Conservation (phyloP, 1,140 invertebrate genomes). For the Dendroctonus valens region DNA sequence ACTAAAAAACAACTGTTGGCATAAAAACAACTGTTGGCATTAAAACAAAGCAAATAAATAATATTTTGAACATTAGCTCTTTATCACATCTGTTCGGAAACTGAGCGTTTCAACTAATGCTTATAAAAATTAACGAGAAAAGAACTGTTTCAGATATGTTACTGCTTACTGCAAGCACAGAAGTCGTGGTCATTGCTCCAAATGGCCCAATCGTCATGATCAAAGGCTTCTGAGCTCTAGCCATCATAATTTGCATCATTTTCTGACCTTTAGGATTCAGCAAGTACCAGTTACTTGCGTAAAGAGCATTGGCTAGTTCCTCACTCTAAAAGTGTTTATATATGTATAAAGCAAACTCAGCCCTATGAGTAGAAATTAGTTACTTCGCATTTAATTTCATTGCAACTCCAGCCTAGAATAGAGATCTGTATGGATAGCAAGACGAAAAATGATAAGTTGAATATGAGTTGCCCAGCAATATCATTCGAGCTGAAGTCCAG, state of each 20-base stretch:
- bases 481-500: neutral
- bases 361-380: neutral
- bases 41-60: too few relatives aligned
- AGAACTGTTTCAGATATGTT: neutral
- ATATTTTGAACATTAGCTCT: too few relatives aligned
- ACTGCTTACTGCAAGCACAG: neutral
- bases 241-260: slow-evolving; percentile 1
- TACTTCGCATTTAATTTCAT: slow-evolving; percentile 1
- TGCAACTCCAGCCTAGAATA: slow-evolving; percentile 2
- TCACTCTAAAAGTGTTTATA: slow-evolving; percentile 1
- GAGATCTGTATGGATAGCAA: neutral
- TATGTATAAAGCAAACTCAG: neutral
- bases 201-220: slow-evolving; percentile 14
- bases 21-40: too few relatives aligned
- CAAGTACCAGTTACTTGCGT: slow-evolving; percentile 5
- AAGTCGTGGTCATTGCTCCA: slow-evolving; percentile 7
- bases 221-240: slow-evolving; percentile 3
- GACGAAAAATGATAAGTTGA: neutral
- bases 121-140: too few relatives aligned
- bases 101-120: too few relatives aligned
- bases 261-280: neutral
- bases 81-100: too few relatives aligned
- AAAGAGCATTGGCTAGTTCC: slow-evolving; percentile 6
- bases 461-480: too few relatives aligned
- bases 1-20: too few relatives aligned